Evolutionary conservation across 2,797 vertebrate species (phyloP).

Genomic region (Eidolon dupreanum): DNA sequence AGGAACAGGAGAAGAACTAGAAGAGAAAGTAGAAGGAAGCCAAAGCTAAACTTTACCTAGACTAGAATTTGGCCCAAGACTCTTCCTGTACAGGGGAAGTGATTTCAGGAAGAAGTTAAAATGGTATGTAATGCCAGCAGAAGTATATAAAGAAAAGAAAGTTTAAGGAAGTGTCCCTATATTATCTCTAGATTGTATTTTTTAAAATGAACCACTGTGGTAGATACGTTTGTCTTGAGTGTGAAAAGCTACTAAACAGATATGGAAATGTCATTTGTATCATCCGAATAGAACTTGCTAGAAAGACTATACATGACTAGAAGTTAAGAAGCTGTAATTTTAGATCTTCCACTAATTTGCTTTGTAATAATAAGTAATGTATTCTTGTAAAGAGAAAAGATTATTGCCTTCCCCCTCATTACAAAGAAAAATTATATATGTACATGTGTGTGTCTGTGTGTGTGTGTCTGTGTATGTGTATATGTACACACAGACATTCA

Average conservation of each 20-base stretch:
- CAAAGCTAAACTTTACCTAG: not conserved
- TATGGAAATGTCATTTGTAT: not conserved
- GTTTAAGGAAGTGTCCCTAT: not conserved
- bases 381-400: constrained; percentile 12
- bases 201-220: not conserved
- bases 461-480: not conserved
- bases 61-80: not conserved
- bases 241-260: not conserved
- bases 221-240: not conserved
- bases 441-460: too few relatives aligned
- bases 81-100: not conserved
- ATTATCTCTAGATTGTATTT: not conserved
- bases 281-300: not conserved
- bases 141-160: not conserved
- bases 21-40: not conserved
- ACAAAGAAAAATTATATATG: not conserved
- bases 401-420: not conserved
- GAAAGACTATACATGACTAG: not conserved
- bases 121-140: not conserved
- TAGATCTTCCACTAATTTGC: constrained; percentile 9
- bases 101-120: not conserved
- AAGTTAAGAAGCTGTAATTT: constrained; percentile 20
- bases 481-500: not conserved
- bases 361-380: constrained; percentile 12
- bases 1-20: constrained; percentile 20